Percentiles rank a stretch among this genome's conserved stretches.
phyloP scores from a whole-genome alignment of 2,797 vertebrate genomes.

The Malurus splendens region DNA sequence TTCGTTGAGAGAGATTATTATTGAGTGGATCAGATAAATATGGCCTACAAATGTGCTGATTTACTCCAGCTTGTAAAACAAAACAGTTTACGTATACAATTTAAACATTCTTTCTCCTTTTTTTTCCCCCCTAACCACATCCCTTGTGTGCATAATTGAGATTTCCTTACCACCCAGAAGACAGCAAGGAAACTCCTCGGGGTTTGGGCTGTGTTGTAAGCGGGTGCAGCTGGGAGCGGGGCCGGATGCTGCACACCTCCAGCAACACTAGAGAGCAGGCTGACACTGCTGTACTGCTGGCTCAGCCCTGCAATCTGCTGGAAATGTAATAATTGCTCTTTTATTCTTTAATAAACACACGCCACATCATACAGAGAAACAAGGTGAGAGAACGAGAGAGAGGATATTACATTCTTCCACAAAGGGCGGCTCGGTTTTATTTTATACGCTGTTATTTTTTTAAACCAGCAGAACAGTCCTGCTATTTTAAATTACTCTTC shows the following conservation, averaged over 20 bases:
- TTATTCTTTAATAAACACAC: constrained; percentile 47
- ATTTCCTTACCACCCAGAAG: constrained; percentile 73
- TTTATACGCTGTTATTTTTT: neutral
- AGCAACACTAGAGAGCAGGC: constrained; percentile 74
- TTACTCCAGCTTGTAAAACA: constrained; percentile 74
- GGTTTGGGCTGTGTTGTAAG: constrained; percentile 70
- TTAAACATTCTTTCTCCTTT: constrained; percentile 69
- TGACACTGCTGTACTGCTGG: constrained; percentile 49
- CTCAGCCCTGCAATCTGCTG: neutral
- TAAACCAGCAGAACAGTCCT: neutral
- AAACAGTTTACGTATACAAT: constrained; percentile 76
- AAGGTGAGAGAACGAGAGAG: neutral
- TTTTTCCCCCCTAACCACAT: constrained; percentile 58
- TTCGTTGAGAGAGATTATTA: constrained; percentile 52
- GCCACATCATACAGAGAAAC: neutral
- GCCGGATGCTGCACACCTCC: constrained; percentile 39
- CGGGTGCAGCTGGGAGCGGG: constrained; percentile 70
- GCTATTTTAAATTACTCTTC: constrained; percentile 48
- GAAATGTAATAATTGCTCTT: constrained; percentile 4
- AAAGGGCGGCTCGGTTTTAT: constrained; percentile 7
- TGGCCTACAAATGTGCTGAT: constrained; percentile 82
- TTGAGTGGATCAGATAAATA: constrained; percentile 73
- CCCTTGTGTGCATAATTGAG: constrained; percentile 73
- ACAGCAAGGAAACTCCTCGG: constrained; percentile 47
- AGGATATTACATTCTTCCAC: constrained; percentile 12